Percentiles rank a stretch among this genome's conserved stretches.
These are phyloP conservation scores for Scopus umbretta DNA, from an alignment of 2,113 vertebrate genomes.

Conservation along the genomic window DNA sequence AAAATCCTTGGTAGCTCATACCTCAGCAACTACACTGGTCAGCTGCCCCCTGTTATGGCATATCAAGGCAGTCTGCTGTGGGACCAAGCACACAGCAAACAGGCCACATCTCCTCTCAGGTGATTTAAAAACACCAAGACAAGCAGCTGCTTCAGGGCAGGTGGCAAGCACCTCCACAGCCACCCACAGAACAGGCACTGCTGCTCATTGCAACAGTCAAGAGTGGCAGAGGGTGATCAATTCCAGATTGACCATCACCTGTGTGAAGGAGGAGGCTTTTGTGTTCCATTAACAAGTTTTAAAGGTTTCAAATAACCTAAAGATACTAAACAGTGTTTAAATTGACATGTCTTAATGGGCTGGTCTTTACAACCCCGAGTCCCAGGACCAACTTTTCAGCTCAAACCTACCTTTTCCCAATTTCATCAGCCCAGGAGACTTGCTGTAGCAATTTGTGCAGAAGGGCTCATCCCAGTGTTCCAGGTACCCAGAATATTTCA, in stretches of 20 bases:
- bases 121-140: neutral
- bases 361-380: neutral
- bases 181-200: neutral
- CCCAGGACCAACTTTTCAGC: neutral
- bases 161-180: neutral
- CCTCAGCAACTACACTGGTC: neutral
- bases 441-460: conserved; percentile 73
- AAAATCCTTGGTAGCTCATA: neutral
- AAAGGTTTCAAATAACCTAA: neutral
- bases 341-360: neutral
- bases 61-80: neutral
- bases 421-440: conserved; percentile 81
- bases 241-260: neutral
- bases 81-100: neutral
- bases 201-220: neutral
- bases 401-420: conserved; percentile 82
- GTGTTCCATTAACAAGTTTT: neutral
- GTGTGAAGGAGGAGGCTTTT: neutral
- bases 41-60: accelerated
- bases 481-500: conserved; percentile 86
- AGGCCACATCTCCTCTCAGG: neutral
- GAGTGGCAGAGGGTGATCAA: neutral
- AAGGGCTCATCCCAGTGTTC: conserved; percentile 82
- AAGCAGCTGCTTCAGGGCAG: neutral
- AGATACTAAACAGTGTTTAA: neutral